Evolutionary conservation across 2,888 invertebrate genomes (phyloP), one percentile per base, ranked within the genome.

Genomic region (Catocala sponsa): DNA sequence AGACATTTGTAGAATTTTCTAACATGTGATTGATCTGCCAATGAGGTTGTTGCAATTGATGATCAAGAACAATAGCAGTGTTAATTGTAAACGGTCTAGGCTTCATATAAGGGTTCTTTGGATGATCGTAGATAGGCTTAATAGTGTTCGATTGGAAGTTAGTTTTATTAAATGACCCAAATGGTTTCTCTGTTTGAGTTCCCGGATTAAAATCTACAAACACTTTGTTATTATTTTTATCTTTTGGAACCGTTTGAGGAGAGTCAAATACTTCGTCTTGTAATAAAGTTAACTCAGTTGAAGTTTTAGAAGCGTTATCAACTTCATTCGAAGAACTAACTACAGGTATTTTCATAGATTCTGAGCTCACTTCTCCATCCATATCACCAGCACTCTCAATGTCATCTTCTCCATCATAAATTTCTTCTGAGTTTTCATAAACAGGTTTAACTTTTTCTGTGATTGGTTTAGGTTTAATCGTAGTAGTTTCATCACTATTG

Each of bases 181-280:
- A 95, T 9, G 94, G 94, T 71, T 94, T 93, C 79, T 95, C 95
- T 7, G 95, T 95, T 83, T 95, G 95, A 13, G 91, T 91, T 52
- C 94, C 94, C 60, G 84, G 76, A 65, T 93, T 91, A 41, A 87
- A 86, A 51, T 85, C 78, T 0, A 63, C 38, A 0, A 68, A 6
- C 25, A 84, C 65, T 55, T 76, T 67, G 53, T 83, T 83, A 13
- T 79, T 81, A 41, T 78, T 81, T 57, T 78, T 75, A 38, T 82
- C 79, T 66, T 82, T 86, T 7, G 79, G 68, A 15, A 51, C 50
- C 58, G 74, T 67, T 58, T 80, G 81, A 51, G 79, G 64, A 46
- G 73, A 55, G 43, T 79, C 71, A 43, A 83, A 74, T 10, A 87
- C 72, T 79, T 91, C 90, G 44, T 88, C 86, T 75, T 86, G 78